Base-by-base conservation (phyloP, 2,797 vertebrate genomes). In the Heliangelus exortis region DNA sequence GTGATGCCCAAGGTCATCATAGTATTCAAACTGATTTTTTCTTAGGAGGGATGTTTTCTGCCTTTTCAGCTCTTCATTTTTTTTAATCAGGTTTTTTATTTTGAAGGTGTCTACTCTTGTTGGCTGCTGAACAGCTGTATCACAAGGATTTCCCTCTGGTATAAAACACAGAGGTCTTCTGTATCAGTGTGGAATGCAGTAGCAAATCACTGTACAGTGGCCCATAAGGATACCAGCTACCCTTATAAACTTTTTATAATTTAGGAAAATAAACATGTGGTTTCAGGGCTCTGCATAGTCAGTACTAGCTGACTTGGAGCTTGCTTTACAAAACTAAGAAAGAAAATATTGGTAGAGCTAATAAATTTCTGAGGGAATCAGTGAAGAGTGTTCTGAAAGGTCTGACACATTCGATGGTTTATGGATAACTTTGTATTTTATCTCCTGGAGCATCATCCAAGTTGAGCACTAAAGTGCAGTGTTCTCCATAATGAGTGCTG, bases 241-340 rank as follows among this genome's bases (percentile, higher is more conserved):
- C 95, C 97, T 97, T 97, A 98, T 98, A 98, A 98, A 98, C 97
- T 97, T 98, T 98, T 98, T 98, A 98, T 98, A 98, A 97, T 97
- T 97, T 97, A 96, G 97, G 97, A 98, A 98, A 98, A 98, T 97
- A 98, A 98, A 98, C 97, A 98, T 98, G 98, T 95, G 98, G 98
- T 98, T 98, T 98, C 86, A 98, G 97, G 95, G 95, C 97, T 98
- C 97, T 96, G 96, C 97, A 98, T 97, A 97, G 96, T 95, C 97
- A 87, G 96, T 89, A 69, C 96, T 96, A 88, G 73, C 95, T 87
- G 91, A 96, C 94, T 97, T 95, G 95, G 93, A 98, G 94, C 96
- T 97, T 96, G 93, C 96, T 97, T 97, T 97, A 97, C 93, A 95
- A 96, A 97, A 93, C 93, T 95, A 96, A 88, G 57, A 97, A 98